Evolutionary conservation across 2,888 invertebrate genomes (phyloP).

Genomic region (Eupeodes latifasciatus): DNA sequence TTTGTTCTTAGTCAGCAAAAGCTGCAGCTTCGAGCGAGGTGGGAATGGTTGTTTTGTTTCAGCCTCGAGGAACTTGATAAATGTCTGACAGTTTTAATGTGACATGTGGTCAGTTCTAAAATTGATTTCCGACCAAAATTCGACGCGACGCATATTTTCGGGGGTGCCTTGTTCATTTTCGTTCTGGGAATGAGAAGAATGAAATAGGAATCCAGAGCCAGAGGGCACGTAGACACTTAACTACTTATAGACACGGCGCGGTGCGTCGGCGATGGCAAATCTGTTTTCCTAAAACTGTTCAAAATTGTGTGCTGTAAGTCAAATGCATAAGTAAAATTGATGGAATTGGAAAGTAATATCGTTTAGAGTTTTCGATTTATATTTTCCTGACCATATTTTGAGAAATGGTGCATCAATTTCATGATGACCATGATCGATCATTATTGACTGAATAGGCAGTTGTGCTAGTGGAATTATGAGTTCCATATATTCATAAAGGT

Average conservation of each 20-base stretch:
- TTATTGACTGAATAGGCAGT: no score
- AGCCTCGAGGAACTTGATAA: constrained; percentile 57
- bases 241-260: not conserved
- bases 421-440: not conserved
- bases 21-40: not conserved
- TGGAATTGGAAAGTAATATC: not conserved
- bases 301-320: not conserved
- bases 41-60: constrained; percentile 36
- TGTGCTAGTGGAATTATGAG: no score
- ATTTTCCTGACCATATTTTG: not conserved
- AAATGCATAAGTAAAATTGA: not conserved
- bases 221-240: not conserved
- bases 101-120: constrained; percentile 57
- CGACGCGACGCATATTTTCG: constrained; percentile 17
- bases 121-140: constrained; percentile 56
- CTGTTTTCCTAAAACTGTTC: not conserved
- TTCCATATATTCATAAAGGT: no score
- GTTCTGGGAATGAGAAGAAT: not conserved
- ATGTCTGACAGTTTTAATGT: constrained; percentile 66
- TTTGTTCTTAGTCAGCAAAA: constrained; percentile 30
- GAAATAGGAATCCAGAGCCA: not conserved
- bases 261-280: not conserved
- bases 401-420: not conserved
- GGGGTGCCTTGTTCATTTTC: constrained; percentile 2
- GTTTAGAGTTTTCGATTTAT: no score